Base-by-base conservation (phyloP, 2,888 invertebrate species). In the Napeogenes sylphis region DNA sequence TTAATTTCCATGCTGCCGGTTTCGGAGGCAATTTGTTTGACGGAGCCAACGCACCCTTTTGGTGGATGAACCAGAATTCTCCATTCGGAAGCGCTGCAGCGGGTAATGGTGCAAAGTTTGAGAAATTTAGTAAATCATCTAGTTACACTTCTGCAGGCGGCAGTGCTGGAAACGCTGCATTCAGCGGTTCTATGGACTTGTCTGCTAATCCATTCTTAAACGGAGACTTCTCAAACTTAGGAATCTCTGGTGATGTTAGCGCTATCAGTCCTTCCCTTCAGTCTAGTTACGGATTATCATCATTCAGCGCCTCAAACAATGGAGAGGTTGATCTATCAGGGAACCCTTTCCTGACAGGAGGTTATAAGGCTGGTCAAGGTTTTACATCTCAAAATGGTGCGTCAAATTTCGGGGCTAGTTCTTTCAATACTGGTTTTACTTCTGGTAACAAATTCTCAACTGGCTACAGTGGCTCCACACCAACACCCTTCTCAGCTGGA, bases 21-120 rank as follows among this genome's bases (percentile, higher is more conserved):
- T 74, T 81, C 13, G 80, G 76, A 2, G 75, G 76, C 13, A 76
- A 76, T 4, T 76, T 82, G 0, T 79, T 87, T 0, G 83, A 86
- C 66, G 83, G 81, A 4, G 78, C 76, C 3, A 80, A 81, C n/a
- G 82, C 80, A 14, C 90, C 90, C 0, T 93, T 90, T 78, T 93
- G 93, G 93, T 93, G 93, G 93, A 91, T 92, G 87, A 87, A 87
- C 65, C 82, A 91, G 35, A 83, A 93, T 69, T 92, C 92, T 0
- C 93, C 93, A 0, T 91, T 93, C 76, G 92, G 92, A 71, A 85
- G 83, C 2, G 85, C 83, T 1, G 80, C 72, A 3, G 75, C 72
- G 4, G 79, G 30, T 21, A 55, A 55, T 5, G 54, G 80, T 32
- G 81, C 77, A 0, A 80, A 74, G 59, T 84, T 79, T 6, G 82